Evolutionary conservation across 2,888 invertebrate genomes (phyloP), one percentile per base, ranked within the genome.

Genomic region (Patella ulyssiponensis): DNA sequence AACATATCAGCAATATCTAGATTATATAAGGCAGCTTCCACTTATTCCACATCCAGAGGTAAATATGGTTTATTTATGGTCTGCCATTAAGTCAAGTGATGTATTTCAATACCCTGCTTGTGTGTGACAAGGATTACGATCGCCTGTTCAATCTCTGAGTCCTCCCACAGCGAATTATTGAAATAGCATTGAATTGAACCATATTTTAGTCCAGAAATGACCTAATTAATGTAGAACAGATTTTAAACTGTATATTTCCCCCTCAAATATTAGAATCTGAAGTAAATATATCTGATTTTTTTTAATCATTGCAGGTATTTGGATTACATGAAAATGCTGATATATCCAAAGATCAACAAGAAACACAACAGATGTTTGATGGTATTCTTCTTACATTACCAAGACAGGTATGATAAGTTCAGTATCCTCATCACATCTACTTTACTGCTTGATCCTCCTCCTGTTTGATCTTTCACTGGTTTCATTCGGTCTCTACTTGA

Each of bases 311-410:
- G 17, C 80, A 91, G 91, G 90, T 91, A n/a, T 91, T 91, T 88
- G 92, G 92, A 23, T 81, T 92, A 4, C 91, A 92, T 86, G 91
- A 90, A 81, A 92, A 91, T 84, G 91, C 91, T 27, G 91, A 92
- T 80, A 90, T 91, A 77, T 88, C 89, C 51, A 91, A 92, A 79
- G 91, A 91, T 77, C 90, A 91, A 75, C 89, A 91, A 71, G 91
- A 92, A 80, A 95, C 96, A 1, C 93, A 93, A 87, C 93, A 94
- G 84, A 72, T 92, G 80, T 91, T 92, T 87, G 88, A 89, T 73
- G 89, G 89, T 7, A 91, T 92, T 71, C 87, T 92, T 14, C 84
- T 89, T 3, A 92, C 92, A 17, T 82, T 92, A 4, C 92, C 91
- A 1, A 82, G 91, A 87, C 90, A 91, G 88, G 91, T 90, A 82